Percentiles rank a stretch among this genome's conserved stretches.
Evolutionary conservation across 2,888 invertebrate genomes (phyloP).

Genomic region (Erebia aethiops): DNA sequence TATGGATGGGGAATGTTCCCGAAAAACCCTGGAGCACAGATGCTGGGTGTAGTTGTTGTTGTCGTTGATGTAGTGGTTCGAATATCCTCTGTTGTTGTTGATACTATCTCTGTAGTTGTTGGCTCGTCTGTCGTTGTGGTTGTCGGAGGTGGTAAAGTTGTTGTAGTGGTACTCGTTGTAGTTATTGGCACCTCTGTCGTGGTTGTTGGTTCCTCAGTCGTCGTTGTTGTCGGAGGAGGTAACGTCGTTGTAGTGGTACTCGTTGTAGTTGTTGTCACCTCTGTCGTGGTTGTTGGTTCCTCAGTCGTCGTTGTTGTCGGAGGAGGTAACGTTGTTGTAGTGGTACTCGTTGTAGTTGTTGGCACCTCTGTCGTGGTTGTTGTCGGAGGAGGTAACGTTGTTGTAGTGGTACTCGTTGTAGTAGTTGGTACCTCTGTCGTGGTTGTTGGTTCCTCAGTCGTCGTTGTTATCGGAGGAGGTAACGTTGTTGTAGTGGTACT

Average conservation of each 20-base stretch:
- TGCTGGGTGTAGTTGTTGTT: constrained; percentile 10
- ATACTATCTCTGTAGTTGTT: no score
- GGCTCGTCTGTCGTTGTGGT: no score
- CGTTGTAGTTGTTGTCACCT: not conserved
- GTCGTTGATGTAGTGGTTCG: no score
- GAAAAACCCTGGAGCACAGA: constrained; percentile 48
- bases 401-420: not conserved
- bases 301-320: not conserved
- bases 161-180: no score
- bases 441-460: not conserved
- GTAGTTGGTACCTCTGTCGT: not conserved
- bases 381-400: not conserved
- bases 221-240: not conserved
- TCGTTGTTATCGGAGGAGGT: not conserved
- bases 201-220: not conserved
- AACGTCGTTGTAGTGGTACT: not conserved
- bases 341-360: not conserved
- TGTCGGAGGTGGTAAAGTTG: no score
- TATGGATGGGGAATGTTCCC: constrained; percentile 55
- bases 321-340: not conserved
- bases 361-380: not conserved
- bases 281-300: not conserved
- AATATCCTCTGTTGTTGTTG: not conserved
- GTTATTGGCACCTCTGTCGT: no score
- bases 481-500: not conserved